These are phyloP conservation scores for Nomada goodeniana DNA, from an alignment of 2,888 invertebrate genomes.

Conservation along the genomic window DNA sequence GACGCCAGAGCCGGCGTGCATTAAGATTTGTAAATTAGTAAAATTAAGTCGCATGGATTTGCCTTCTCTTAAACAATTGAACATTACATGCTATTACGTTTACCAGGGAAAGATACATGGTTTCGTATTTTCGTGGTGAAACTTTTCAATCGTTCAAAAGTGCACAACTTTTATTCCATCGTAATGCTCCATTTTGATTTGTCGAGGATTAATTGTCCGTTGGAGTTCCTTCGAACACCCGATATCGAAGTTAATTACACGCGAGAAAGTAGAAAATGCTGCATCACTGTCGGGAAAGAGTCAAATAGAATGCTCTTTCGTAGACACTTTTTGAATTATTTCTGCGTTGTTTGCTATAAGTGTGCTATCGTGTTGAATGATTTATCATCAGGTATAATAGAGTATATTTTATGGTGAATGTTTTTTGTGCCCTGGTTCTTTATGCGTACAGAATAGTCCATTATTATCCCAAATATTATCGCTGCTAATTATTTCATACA, in stretches of 20 bases:
- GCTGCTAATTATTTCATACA: too few relatives aligned
- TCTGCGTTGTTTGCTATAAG: background rate
- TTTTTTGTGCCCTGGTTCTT: background rate
- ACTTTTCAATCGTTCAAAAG: background rate
- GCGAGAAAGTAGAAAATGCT: constrained; percentile 29
- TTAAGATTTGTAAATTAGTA: too few relatives aligned
- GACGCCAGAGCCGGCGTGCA: background rate
- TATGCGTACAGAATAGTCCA: background rate
- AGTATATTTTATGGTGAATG: constrained; percentile 7
- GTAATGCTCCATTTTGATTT: background rate
- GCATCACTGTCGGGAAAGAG: constrained; percentile 11
- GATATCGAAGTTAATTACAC: constrained; percentile 12
- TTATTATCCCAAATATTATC: too few relatives aligned
- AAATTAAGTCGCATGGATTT: too few relatives aligned
- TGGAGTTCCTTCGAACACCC: constrained; percentile 21
- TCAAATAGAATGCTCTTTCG: constrained; percentile 12
- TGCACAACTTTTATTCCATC: background rate
- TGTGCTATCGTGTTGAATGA: background rate
- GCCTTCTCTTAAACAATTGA: constrained; percentile 5
- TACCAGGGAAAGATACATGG: background rate
- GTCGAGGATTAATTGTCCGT: background rate
- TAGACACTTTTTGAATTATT: constrained; percentile 33
- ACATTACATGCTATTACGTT: background rate
- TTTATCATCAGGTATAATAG: background rate
- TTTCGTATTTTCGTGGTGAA: background rate